Conservation (phyloP, 2,113 vertebrate species). For the Cephalopterus ornatus region DNA sequence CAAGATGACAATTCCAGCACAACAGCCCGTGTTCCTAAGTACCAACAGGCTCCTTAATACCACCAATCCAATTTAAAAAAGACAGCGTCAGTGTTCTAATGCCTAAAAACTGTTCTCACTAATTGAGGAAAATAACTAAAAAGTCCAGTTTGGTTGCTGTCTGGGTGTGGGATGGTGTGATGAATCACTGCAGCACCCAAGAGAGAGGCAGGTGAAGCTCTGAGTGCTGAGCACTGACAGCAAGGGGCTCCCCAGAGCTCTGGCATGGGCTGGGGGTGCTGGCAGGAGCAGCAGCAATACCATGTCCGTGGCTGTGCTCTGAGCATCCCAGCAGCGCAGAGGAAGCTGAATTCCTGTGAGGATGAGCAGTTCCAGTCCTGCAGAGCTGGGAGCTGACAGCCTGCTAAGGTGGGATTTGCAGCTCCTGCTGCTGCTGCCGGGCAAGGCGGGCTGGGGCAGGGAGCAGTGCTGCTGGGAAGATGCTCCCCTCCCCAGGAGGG, state of each 20-base stretch:
- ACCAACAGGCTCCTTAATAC: not conserved
- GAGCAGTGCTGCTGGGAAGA: not conserved
- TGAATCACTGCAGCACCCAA: not conserved
- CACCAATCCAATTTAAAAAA: not conserved
- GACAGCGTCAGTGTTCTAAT: not conserved
- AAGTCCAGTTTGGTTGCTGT: not conserved
- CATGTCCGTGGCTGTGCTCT: not conserved
- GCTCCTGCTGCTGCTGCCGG: not conserved
- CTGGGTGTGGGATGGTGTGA: not conserved
- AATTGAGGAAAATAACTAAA: not conserved
- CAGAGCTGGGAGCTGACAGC: not conserved
- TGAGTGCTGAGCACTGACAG: not conserved
- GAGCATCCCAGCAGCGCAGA: not conserved
- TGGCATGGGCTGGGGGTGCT: not conserved
- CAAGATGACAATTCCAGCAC: not conserved
- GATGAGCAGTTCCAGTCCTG: not conserved
- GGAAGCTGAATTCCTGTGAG: not conserved
- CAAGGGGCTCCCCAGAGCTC: not conserved
- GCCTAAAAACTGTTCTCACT: not conserved
- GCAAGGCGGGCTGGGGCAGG: not conserved
- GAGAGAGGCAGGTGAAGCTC: rapidly evolving
- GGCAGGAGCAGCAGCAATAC: not conserved
- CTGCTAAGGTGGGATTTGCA: not conserved
- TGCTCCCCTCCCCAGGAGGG: not conserved
- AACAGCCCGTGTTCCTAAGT: not conserved